Evolutionary conservation across 2,888 invertebrate genomes (phyloP).

Genomic region (Beris chalybata): DNA sequence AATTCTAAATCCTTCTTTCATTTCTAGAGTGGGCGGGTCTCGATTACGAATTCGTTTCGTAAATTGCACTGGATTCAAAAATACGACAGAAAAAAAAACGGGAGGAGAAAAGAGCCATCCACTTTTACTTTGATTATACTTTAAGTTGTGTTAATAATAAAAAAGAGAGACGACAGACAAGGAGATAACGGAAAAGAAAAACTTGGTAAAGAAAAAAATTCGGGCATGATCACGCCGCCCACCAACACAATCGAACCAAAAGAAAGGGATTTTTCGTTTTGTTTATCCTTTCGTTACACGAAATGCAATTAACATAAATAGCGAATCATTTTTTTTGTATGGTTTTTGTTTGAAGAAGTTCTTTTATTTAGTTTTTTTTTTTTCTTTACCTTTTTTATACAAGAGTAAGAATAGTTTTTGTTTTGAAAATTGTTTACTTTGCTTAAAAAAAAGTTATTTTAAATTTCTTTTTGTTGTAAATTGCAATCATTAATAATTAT

Average conservation of each 20-base stretch:
- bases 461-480: slow-evolving; percentile 24
- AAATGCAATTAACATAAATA: slow-evolving; percentile 7
- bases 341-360: slow-evolving; percentile 13
- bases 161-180: too few relatives aligned
- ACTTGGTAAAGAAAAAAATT: too few relatives aligned
- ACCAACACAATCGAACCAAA: background rate
- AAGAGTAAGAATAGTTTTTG: slow-evolving; percentile 28
- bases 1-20: too few relatives aligned
- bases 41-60: too few relatives aligned
- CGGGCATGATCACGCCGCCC: too few relatives aligned
- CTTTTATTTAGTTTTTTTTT: slow-evolving; percentile 22
- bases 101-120: too few relatives aligned
- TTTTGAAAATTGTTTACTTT: slow-evolving; percentile 28
- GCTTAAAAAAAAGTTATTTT: slow-evolving; percentile 29
- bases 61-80: too few relatives aligned
- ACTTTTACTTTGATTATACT: too few relatives aligned
- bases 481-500: slow-evolving; percentile 30
- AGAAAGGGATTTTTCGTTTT: background rate
- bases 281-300: slow-evolving; percentile 11
- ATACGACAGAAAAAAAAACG: too few relatives aligned
- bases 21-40: too few relatives aligned
- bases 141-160: too few relatives aligned
- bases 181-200: too few relatives aligned
- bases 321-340: slow-evolving; percentile 11
- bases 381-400: slow-evolving; percentile 25